Conservation (phyloP, 1,140 invertebrate genomes). For the Anoplophora glabripennis region DNA sequence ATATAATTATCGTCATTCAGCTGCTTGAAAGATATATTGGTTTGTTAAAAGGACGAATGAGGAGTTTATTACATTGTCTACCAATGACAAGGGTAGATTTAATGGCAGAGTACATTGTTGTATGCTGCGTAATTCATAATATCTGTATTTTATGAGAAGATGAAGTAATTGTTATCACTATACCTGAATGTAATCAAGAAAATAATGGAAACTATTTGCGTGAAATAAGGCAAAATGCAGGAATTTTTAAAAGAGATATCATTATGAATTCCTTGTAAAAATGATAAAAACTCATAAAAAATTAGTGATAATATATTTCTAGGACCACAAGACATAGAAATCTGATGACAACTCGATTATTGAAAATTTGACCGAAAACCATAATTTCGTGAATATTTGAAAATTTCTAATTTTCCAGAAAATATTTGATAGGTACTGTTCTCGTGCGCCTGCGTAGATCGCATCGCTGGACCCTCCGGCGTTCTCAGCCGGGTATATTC, state of each 20-base stretch:
- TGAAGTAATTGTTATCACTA: slow-evolving; percentile 12
- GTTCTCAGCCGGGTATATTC: too few species aligned
- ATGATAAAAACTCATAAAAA: slow-evolving; percentile 10
- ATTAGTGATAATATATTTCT: not conserved
- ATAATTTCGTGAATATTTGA: slow-evolving; percentile 3
- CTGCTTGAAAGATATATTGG: slow-evolving; percentile 8
- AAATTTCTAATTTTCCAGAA: slow-evolving; percentile 4
- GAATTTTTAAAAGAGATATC: slow-evolving; percentile 14
- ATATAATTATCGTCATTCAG: slow-evolving; percentile 16
- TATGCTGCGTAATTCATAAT: slow-evolving; percentile 9
- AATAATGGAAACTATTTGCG: slow-evolving; percentile 15
- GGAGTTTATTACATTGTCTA: slow-evolving; percentile 2
- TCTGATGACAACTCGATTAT: not conserved
- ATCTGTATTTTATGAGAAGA: slow-evolving; percentile 11
- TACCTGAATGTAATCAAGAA: slow-evolving; percentile 15
- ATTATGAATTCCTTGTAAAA: slow-evolving; percentile 18
- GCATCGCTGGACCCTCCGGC: too few species aligned
- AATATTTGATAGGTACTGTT: too few species aligned
- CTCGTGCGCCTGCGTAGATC: too few species aligned
- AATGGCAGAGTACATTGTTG: slow-evolving; percentile 11
- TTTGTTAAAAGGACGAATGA: slow-evolving; percentile 8
- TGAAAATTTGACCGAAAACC: slow-evolving; percentile 10
- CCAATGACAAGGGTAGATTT: slow-evolving; percentile 1
- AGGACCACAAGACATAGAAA: not conserved
- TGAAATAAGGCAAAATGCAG: slow-evolving; percentile 17